Evolutionary conservation across 2,888 invertebrate genomes (phyloP).

Genomic region (Phalangium opilio): DNA sequence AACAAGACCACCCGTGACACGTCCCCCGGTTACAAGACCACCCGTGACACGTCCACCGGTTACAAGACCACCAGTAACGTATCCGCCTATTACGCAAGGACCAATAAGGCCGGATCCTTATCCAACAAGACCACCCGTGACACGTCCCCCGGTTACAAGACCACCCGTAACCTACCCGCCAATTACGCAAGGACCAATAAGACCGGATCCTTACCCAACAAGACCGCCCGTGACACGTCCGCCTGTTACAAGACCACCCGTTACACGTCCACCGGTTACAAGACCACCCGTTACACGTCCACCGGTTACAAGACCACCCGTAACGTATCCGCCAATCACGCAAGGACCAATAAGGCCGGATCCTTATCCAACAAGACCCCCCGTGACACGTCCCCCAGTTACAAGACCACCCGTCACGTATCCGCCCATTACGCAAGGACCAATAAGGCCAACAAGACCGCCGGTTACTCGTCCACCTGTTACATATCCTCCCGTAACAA

Average conservation of each 20-base stretch:
- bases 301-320: not conserved
- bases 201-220: no score
- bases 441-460: not conserved
- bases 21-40: not conserved
- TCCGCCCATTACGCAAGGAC: not conserved
- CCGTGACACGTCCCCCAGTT: not conserved
- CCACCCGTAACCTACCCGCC: not conserved
- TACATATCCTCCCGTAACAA: not conserved
- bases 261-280: not conserved
- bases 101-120: not conserved
- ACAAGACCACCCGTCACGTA: not conserved
- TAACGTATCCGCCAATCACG: not conserved
- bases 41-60: not conserved
- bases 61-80: not conserved
- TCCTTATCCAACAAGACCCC: not conserved
- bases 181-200: not conserved
- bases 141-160: not conserved
- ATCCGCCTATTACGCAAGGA: not conserved
- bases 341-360: not conserved
- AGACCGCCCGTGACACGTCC: not conserved
- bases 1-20: not conserved
- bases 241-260: not conserved
- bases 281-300: not conserved
- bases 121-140: not conserved
- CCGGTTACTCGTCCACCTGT: not conserved